Conservation (phyloP, 2,888 invertebrate species). For the Drosophila nr. perissopoda region DNA sequence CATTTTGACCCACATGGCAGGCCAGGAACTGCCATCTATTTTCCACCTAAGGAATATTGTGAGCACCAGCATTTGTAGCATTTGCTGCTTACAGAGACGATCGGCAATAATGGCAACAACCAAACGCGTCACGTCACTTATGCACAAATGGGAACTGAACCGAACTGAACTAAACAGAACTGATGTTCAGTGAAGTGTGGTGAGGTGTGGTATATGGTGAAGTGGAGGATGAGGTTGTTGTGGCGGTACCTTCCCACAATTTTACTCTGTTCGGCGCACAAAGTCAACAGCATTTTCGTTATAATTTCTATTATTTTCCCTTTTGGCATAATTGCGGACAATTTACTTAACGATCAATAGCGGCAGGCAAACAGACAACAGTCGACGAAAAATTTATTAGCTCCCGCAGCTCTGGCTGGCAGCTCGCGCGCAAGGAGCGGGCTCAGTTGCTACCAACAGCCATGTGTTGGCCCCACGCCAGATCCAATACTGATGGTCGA, state of each 20-base stretch:
- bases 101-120: constrained; percentile 50
- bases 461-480: constrained; percentile 73
- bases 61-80: constrained; percentile 72
- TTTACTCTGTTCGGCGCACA: constrained; percentile 47
- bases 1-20: constrained; percentile 71
- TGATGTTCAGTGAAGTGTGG: constrained; percentile 23
- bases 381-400: constrained; percentile 75
- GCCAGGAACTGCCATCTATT: constrained; percentile 70
- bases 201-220: constrained; percentile 14
- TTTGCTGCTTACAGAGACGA: constrained; percentile 42
- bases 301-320: constrained; percentile 82
- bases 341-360: constrained; percentile 82
- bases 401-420: constrained; percentile 72
- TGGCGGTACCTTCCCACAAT: constrained; percentile 63
- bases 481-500: constrained; percentile 41
- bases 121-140: constrained; percentile 51
- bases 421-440: constrained; percentile 24
- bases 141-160: constrained; percentile 57
- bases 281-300: constrained; percentile 77
- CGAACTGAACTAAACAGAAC: constrained; percentile 19
- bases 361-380: constrained; percentile 64
- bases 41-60: constrained; percentile 78
- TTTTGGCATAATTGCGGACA: constrained; percentile 82
- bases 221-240: constrained; percentile 13
- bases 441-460: constrained; percentile 29